phyloP scores from a whole-genome alignment of 2,113 vertebrate genomes.

The Megaleporinus macrocephalus region DNA sequence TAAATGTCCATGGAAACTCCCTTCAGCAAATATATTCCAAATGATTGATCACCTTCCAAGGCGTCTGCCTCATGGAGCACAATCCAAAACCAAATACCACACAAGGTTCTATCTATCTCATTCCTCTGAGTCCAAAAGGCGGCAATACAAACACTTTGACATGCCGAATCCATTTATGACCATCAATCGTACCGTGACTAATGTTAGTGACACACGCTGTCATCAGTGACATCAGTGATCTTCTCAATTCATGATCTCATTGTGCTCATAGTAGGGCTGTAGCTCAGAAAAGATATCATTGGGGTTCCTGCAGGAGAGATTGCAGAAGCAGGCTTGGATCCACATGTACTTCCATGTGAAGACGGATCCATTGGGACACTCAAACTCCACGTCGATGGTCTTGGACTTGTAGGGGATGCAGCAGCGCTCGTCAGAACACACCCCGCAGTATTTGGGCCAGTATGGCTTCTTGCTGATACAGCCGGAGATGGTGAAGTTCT shows the following conservation, averaged over 20 bases:
- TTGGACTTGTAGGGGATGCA: slow-evolving; percentile 78
- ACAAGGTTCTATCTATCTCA: background rate
- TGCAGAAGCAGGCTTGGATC: slow-evolving; percentile 82
- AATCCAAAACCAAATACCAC: background rate
- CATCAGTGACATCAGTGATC: background rate
- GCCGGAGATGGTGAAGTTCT: slow-evolving; percentile 74
- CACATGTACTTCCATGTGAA: slow-evolving; percentile 79
- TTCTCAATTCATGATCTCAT: slow-evolving; percentile 81
- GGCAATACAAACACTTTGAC: background rate
- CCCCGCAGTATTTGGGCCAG: slow-evolving; percentile 78
- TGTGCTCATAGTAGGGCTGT: slow-evolving; percentile 80
- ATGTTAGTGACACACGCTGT: background rate
- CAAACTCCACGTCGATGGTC: slow-evolving; percentile 76
- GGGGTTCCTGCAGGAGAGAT: slow-evolving; percentile 72
- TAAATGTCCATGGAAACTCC: background rate
- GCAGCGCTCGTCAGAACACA: slow-evolving; percentile 77
- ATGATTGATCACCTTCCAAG: background rate
- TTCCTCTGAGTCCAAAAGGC: background rate
- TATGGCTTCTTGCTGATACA: slow-evolving; percentile 76
- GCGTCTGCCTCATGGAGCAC: background rate
- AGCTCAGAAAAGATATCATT: slow-evolving; percentile 86
- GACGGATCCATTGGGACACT: slow-evolving; percentile 73
- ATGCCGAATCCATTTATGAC: background rate
- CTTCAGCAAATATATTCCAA: slow-evolving; percentile 9
- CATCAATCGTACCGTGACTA: background rate